phyloP scores from a whole-genome alignment of 2,113 vertebrate genomes.

The Eulacestoma nigropectus region DNA sequence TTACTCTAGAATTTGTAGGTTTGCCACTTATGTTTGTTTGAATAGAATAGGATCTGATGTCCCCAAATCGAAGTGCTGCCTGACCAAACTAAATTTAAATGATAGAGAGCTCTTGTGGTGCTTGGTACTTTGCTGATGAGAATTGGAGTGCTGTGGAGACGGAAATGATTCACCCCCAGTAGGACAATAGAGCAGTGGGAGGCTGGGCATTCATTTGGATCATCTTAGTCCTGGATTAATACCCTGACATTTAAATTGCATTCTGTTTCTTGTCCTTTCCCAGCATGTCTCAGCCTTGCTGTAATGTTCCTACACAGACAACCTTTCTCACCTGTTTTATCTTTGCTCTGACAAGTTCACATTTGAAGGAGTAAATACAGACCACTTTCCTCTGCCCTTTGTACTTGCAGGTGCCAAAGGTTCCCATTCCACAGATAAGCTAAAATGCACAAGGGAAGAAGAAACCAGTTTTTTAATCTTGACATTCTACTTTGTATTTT shows the following conservation, averaged over 20 bases:
- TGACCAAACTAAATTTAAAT: background rate
- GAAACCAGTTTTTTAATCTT: background rate
- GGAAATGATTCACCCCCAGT: background rate
- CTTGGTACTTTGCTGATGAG: background rate
- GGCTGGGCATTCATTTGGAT: background rate
- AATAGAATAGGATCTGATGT: background rate
- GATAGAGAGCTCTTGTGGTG: background rate
- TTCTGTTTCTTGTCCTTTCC: background rate
- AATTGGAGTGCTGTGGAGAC: background rate
- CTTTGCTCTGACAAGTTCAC: background rate
- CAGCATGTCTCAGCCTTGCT: background rate
- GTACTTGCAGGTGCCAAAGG: background rate
- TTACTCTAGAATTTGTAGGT: background rate
- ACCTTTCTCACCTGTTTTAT: background rate
- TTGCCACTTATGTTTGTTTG: background rate
- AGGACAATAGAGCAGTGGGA: background rate
- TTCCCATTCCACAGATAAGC: background rate
- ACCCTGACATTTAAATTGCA: background rate
- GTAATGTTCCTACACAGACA: background rate
- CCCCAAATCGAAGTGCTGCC: background rate
- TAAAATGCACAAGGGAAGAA: background rate
- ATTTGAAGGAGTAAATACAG: background rate
- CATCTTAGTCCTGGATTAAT: background rate
- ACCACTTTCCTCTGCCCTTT: background rate
- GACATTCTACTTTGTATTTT: background rate